Percentiles rank a stretch among this genome's conserved stretches.
These are phyloP conservation scores for Cerastoderma edule DNA, from an alignment of 2,888 invertebrate genomes.

Conservation along the genomic window DNA sequence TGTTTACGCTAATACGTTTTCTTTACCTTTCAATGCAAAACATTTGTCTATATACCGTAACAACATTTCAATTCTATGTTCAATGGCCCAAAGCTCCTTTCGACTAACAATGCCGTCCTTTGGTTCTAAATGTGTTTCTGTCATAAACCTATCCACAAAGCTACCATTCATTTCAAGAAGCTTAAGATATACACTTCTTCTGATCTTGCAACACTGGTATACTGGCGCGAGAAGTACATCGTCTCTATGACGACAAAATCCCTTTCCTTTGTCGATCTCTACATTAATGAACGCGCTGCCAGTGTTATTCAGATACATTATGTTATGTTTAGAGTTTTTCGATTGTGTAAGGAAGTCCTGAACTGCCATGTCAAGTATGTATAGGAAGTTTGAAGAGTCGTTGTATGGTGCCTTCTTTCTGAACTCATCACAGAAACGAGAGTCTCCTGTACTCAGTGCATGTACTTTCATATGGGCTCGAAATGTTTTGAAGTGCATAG, in stretches of 20 bases:
- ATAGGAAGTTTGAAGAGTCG: not conserved
- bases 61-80: not conserved
- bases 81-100: not conserved
- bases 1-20: too few relatives aligned
- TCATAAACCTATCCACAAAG: not conserved
- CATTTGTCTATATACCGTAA: slow-evolving; percentile 2
- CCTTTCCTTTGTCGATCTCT: slow-evolving; percentile 12
- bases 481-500: not conserved
- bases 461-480: not conserved
- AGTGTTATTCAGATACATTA: not conserved
- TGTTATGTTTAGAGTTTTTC: slow-evolving; percentile 6
- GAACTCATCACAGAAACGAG: slow-evolving; percentile 10
- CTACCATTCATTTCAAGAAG: not conserved
- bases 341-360: slow-evolving; percentile 14
- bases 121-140: not conserved
- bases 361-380: slow-evolving; percentile 15
- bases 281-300: not conserved
- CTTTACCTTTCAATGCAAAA: slow-evolving; percentile 11
- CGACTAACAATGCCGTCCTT: not conserved
- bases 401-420: not conserved
- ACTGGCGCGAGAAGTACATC: slow-evolving; percentile 12
- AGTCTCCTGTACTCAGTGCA: not conserved
- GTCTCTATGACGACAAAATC: slow-evolving; percentile 10
- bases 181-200: not conserved
- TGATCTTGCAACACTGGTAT: slow-evolving; percentile 17